Evolutionary conservation across 2,888 invertebrate genomes (phyloP), one percentile per base, ranked within the genome.

Genomic region (Smittia sp.): DNA sequence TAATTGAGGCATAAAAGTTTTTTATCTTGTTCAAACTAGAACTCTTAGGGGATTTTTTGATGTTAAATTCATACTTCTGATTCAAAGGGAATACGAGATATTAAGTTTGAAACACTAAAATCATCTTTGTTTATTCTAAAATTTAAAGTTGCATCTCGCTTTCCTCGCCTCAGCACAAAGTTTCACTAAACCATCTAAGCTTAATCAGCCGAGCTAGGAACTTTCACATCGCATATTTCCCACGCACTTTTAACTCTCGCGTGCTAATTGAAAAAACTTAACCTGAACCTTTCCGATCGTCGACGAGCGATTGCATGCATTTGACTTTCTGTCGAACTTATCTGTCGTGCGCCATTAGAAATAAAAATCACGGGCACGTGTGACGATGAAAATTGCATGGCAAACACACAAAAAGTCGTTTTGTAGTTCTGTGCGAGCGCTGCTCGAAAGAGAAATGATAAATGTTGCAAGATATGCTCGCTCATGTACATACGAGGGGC

Each of bases 161-260:
- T n/a, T n/a, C n/a, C n/a, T n/a, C n/a, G n/a, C n/a, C n/a, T n/a
- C n/a, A n/a, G n/a, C n/a, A n/a, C n/a, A n/a, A n/a, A n/a, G n/a
- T n/a, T n/a, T n/a, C n/a, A n/a, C n/a, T n/a, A n/a, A n/a, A 32
- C 32, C 4, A 32, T 32, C 9, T 32, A 3, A 32, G 3, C 9
- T 32, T 32, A 32, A 32, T 9, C 32, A 6, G 32, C 32, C 9
- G 32, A 32, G 9, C 32, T 32, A 32, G 32, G 22, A 58, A 58
- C 20, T 58, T 22, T 58, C 58, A 13, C 46, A 46, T 46, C 46
- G 11, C 2, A 46, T 46, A 32, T 52, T 72, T 72, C 72, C 72
- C 72, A 72, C 72, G 72, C 58, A 62, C 72, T 58, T 22, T 24
- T 62, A 58, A 58, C 39, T 58, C 18, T 72, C 58, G 72, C 72